Conservation (phyloP, 1,140 invertebrate species). For the Nasonia giraulti region DNA sequence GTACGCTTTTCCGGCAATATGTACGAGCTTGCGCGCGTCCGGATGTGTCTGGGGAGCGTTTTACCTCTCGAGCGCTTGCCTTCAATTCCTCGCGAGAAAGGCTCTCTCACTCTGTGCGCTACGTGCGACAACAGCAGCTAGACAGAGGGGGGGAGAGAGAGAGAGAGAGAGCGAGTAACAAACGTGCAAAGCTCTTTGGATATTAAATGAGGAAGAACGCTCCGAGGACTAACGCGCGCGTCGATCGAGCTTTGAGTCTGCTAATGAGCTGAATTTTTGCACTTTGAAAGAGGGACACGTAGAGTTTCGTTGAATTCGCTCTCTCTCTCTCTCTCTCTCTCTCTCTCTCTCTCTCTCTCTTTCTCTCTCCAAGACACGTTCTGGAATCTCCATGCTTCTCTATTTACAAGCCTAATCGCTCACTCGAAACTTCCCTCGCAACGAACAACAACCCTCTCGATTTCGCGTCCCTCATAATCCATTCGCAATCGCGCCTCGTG, state of each 20-base stretch:
- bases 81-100: constrained; percentile 20
- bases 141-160: too few relatives aligned
- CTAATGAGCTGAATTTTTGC: background rate
- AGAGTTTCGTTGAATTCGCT: background rate
- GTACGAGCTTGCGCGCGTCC: constrained; percentile 3
- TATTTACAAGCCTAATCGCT: background rate
- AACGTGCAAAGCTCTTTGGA: constrained; percentile 44
- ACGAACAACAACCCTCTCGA: background rate
- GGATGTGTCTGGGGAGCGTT: constrained; percentile 8
- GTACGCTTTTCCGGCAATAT: background rate
- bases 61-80: constrained; percentile 25
- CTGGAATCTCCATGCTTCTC: background rate
- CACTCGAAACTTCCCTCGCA: background rate
- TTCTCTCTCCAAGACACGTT: background rate
- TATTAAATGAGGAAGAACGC: constrained; percentile 43
- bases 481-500: background rate
- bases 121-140: background rate
- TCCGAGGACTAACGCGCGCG: background rate
- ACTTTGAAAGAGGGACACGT: background rate
- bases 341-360: too few relatives aligned
- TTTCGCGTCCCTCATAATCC: background rate
- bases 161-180: background rate
- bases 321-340: background rate
- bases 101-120: background rate
- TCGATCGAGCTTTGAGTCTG: background rate